Conservation (phyloP, 2,113 vertebrate genomes). For the Amphiprion percula region DNA sequence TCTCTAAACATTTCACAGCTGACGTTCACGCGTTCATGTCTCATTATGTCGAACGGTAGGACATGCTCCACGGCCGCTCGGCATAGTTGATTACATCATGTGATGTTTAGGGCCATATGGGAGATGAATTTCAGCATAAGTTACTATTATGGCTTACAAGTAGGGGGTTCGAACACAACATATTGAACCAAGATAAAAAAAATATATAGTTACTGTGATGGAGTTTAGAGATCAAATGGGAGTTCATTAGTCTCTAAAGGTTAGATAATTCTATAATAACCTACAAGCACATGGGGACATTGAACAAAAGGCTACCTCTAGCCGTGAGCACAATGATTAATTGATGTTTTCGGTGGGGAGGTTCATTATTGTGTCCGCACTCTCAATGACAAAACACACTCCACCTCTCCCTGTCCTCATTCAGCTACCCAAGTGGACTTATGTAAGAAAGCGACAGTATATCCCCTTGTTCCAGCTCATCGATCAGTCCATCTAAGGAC, state of each 20-base stretch:
- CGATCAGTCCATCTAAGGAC: neutral
- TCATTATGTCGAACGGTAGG: constrained; percentile 29
- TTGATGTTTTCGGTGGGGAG: constrained; percentile 30
- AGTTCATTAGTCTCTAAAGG: constrained; percentile 19
- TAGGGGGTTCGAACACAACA: neutral
- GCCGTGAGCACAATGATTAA: constrained; percentile 38
- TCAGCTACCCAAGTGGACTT: neutral
- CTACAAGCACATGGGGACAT: neutral
- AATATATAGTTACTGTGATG: neutral
- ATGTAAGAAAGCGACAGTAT: neutral
- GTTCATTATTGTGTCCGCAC: constrained; percentile 30
- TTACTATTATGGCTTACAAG: constrained; percentile 8
- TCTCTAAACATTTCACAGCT: constrained; percentile 37
- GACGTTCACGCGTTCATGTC: constrained; percentile 25
- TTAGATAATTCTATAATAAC: constrained; percentile 30
- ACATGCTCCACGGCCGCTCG: neutral
- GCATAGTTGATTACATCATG: constrained; percentile 11
- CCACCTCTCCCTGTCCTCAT: neutral
- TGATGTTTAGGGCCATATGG: constrained; percentile 8
- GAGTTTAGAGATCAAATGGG: neutral
- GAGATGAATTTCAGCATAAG: constrained; percentile 10
- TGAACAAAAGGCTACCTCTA: constrained; percentile 22
- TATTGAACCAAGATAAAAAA: neutral
- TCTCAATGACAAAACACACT: constrained; percentile 25
- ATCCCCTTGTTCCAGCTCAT: neutral